phyloP scores from a whole-genome alignment of 2,797 vertebrate species.

The Sitta carolinensis region DNA sequence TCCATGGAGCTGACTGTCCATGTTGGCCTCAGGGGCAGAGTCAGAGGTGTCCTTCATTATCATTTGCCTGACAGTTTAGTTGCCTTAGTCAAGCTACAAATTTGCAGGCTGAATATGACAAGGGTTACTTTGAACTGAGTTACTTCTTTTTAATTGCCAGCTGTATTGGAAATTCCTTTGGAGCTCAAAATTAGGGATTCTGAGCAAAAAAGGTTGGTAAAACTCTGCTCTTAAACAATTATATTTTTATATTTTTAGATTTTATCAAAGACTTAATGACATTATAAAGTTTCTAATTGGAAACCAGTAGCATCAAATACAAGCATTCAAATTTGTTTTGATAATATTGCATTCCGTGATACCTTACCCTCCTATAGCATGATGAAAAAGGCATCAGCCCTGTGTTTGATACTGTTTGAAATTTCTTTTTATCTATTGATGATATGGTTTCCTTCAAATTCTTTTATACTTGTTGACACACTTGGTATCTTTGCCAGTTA shows the following conservation, averaged over 20 bases:
- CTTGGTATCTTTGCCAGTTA: neutral
- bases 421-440: neutral
- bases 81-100: neutral
- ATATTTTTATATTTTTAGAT: neutral
- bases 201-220: neutral
- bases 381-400: neutral
- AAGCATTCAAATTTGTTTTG: neutral
- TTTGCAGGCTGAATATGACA: neutral
- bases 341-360: neutral
- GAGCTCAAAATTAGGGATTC: neutral
- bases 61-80: neutral
- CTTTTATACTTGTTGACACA: constrained; percentile 5
- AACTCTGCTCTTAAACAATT: neutral
- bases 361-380: neutral
- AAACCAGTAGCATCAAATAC: neutral
- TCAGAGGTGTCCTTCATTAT: neutral
- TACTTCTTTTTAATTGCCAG: neutral
- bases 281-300: neutral
- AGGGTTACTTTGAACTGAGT: neutral
- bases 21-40: accelerated
- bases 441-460: neutral
- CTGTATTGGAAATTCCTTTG: neutral
- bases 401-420: neutral
- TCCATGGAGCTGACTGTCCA: neutral
- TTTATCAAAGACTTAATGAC: neutral